These are phyloP conservation scores for Aplysina aerophoba DNA, from an alignment of 37 sponge, comb jelly and placozoan species.

Conservation along the genomic window DNA sequence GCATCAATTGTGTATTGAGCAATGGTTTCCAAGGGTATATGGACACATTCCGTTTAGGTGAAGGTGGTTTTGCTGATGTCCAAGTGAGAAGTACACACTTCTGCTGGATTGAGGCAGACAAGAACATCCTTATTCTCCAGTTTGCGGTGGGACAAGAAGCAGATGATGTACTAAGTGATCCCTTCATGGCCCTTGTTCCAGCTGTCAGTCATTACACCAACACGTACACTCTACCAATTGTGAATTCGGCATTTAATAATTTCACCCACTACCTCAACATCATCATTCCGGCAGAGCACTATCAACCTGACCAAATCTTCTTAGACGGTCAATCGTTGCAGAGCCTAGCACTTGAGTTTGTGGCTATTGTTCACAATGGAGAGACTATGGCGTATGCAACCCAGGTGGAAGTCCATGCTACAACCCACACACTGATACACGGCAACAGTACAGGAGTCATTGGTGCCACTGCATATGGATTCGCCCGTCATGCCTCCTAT, in stretches of 20 bases:
- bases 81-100: neutral
- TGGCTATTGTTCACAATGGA: no score
- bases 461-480: neutral
- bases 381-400: no score
- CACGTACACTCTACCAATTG: constrained; percentile 13
- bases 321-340: neutral
- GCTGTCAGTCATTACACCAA: constrained; percentile 67
- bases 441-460: neutral
- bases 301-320: neutral
- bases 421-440: no score
- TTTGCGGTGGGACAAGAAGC: constrained; percentile 37
- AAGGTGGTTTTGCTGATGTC: constrained; percentile 34
- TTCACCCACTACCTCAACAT: neutral
- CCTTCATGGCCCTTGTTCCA: constrained; percentile 66
- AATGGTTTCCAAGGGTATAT: neutral
- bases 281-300: neutral
- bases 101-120: constrained; percentile 46
- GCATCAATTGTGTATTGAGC: constrained; percentile 12
- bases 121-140: constrained; percentile 42
- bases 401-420: no score
- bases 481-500: neutral
- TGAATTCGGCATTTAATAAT: neutral
- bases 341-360: constrained; percentile 36
- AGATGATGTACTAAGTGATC: constrained; percentile 13
- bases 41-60: neutral